These are phyloP conservation scores for Auanema freiburgensis DNA, from an alignment of 2,888 invertebrate species.

Conservation along the genomic window DNA sequence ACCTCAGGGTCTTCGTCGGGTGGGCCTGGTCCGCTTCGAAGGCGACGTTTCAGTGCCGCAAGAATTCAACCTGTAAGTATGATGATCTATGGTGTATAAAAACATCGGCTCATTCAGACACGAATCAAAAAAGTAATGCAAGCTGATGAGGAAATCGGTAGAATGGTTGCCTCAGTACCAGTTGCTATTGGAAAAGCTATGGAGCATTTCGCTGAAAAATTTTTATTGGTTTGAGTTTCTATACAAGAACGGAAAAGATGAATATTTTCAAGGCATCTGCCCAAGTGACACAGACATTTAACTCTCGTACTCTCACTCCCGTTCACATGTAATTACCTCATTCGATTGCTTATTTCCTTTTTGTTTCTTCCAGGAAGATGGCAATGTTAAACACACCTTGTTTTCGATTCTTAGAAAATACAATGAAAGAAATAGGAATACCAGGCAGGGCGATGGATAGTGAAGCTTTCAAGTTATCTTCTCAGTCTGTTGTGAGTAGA, in stretches of 20 bases:
- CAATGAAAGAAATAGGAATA: slow-evolving; percentile 45
- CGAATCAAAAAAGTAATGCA: slow-evolving; percentile 99
- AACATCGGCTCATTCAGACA: slow-evolving; percentile 34
- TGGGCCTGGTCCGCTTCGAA: slow-evolving; percentile 48
- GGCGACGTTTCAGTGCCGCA: slow-evolving; percentile 58
- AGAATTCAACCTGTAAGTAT: slow-evolving; percentile 59
- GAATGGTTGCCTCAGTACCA: slow-evolving; percentile 97
- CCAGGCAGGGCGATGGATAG: slow-evolving; percentile 20
- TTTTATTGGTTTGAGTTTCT: slow-evolving; percentile 42
- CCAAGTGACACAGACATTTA: slow-evolving; percentile 27
- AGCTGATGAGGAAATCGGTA: slow-evolving; percentile 98
- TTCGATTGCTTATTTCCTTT: neutral
- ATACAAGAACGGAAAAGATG: neutral
- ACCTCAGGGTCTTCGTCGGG: slow-evolving; percentile 16
- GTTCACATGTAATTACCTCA: slow-evolving; percentile 53
- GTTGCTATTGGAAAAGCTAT: slow-evolving; percentile 77
- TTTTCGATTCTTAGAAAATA: slow-evolving; percentile 52
- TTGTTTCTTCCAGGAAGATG: slow-evolving; percentile 43
- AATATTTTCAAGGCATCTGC: slow-evolving; percentile 31
- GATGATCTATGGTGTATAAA: neutral
- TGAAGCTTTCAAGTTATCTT: neutral
- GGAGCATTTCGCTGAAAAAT: slow-evolving; percentile 63
- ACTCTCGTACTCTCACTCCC: slow-evolving; percentile 55
- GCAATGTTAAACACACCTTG: slow-evolving; percentile 53
- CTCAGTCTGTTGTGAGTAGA: no score